These are phyloP conservation scores for Scaptomyza tumidula DNA, from an alignment of 2,888 invertebrate species.

Conservation along the genomic window DNA sequence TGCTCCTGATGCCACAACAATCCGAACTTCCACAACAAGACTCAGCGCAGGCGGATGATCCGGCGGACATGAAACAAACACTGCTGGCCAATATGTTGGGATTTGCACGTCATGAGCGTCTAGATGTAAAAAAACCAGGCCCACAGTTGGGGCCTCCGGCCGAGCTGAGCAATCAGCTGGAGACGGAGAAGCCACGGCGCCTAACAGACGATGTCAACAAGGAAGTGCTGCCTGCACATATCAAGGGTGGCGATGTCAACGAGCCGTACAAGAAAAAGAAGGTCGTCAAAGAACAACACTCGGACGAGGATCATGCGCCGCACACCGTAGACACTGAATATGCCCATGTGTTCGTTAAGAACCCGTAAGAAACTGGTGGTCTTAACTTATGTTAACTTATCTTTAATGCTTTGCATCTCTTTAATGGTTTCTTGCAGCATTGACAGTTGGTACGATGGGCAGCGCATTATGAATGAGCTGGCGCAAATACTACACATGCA, in stretches of 20 bases:
- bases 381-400: background rate
- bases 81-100: conserved; percentile 88
- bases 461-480: conserved; percentile 89
- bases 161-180: conserved; percentile 55
- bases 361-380: conserved; percentile 87
- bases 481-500: conserved; percentile 88
- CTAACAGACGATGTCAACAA: conserved; percentile 65
- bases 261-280: conserved; percentile 82
- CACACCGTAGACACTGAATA: conserved; percentile 90
- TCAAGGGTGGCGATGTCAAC: conserved; percentile 78
- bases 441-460: conserved; percentile 90
- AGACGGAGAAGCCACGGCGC: conserved; percentile 60
- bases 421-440: conserved; percentile 82
- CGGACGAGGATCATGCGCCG: conserved; percentile 86
- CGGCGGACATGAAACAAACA: conserved; percentile 54
- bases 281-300: conserved; percentile 82
- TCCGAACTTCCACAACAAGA: conserved; percentile 73
- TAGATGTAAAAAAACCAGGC: conserved; percentile 98
- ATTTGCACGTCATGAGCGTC: conserved; percentile 94
- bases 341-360: conserved; percentile 91
- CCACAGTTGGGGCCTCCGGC: conserved; percentile 87
- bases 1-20: conserved; percentile 85
- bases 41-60: conserved; percentile 54
- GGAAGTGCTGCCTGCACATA: conserved; percentile 83
- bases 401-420: background rate